Evolutionary conservation across 2,888 invertebrate species (phyloP).

Genomic region (Drosophila limbata): DNA sequence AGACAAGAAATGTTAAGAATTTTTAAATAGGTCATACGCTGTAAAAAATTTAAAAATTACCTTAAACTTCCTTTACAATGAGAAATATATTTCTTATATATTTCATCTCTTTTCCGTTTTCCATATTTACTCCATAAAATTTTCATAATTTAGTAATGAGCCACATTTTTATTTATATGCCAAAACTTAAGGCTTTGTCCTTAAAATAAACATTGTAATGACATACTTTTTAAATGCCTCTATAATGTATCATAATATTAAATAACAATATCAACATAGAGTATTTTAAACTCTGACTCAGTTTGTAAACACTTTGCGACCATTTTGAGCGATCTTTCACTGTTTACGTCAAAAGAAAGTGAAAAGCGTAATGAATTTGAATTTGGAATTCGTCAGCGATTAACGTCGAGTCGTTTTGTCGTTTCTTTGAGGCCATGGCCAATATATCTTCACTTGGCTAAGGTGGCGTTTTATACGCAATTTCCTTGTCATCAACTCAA

Average conservation of each 20-base stretch:
- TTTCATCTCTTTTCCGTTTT: no score
- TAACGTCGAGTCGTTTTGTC: constrained; percentile 53
- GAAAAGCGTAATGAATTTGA: constrained; percentile 56
- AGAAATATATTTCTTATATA: no score
- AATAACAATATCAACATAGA: constrained; percentile 9
- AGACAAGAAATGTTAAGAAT: background rate
- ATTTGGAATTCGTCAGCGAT: constrained; percentile 63
- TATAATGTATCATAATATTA: background rate
- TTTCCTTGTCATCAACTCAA: constrained; percentile 17
- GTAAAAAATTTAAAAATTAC: no score
- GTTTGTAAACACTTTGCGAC: constrained; percentile 1
- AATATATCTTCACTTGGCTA: constrained; percentile 45
- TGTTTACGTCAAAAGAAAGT: constrained; percentile 71
- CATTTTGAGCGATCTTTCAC: constrained; percentile 39
- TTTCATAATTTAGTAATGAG: no score
- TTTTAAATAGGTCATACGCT: background rate
- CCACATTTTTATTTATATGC: background rate
- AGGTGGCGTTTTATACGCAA: constrained; percentile 42
- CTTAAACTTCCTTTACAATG: no score
- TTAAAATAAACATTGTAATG: background rate
- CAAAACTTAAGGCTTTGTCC: no score
- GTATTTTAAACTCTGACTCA: constrained; percentile 25
- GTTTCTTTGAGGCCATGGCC: constrained; percentile 58
- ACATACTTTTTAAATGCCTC: background rate
- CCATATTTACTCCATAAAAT: no score